A percentile compares a stretch with the other conserved stretches of the same genome.
Evolutionary conservation across 2,113 vertebrate genomes (phyloP).

Genomic region (Progne subis): DNA sequence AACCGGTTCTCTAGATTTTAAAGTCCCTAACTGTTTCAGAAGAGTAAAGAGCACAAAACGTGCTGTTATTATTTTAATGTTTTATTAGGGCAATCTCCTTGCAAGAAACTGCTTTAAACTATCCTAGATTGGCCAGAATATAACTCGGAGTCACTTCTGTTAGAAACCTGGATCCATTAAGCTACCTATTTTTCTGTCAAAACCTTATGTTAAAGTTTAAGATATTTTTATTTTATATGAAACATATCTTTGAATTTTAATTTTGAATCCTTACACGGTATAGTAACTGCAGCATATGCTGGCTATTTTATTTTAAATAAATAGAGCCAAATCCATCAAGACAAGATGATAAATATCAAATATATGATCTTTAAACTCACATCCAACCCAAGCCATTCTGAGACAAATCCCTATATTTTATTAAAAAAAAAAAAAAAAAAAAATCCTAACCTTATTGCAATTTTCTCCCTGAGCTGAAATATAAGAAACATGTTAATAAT

Average conservation of each 20-base stretch:
- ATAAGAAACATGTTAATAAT: neutral
- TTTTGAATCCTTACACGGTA: neutral
- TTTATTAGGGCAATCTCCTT: neutral
- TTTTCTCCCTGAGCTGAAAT: neutral
- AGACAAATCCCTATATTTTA: neutral
- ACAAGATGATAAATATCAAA: neutral
- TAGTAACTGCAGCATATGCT: neutral
- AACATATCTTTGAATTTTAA: conserved; percentile 6
- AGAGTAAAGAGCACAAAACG: neutral
- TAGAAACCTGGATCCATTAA: neutral
- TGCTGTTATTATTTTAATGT: neutral
- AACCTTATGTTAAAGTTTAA: neutral
- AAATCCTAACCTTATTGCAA: neutral
- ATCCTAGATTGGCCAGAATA: neutral
- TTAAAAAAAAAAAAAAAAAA: neutral
- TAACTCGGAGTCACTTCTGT: neutral
- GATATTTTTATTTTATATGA: neutral
- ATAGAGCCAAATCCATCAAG: neutral
- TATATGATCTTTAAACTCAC: neutral
- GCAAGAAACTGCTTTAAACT: neutral
- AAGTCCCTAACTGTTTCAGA: neutral
- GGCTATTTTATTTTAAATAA: neutral
- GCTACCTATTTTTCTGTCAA: neutral
- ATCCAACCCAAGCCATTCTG: neutral
- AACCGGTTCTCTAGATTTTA: neutral